These are phyloP conservation scores for Speoplatyrhinus poulsoni DNA, from an alignment of 2,113 vertebrate genomes.

Conservation along the genomic window DNA sequence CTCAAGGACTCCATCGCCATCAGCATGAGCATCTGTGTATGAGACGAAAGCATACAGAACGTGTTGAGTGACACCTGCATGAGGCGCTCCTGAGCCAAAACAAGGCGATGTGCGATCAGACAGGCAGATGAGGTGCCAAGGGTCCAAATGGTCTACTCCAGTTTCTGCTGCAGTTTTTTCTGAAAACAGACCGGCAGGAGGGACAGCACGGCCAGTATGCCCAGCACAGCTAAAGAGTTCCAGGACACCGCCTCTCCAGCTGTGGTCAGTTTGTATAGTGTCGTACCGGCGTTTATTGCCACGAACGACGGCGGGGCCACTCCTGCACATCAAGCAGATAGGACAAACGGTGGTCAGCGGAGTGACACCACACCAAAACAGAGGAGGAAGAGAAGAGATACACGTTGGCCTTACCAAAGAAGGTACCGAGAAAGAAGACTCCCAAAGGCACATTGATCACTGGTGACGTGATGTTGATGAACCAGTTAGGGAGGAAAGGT, in stretches of 20 bases:
- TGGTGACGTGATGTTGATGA: constrained; percentile 99
- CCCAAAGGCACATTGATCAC: constrained; percentile 96
- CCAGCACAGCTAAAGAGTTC: constrained; percentile 93
- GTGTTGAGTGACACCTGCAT: constrained; percentile 36
- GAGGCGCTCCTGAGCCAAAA: constrained; percentile 80
- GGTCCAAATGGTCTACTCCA: constrained; percentile 78
- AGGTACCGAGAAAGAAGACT: constrained; percentile 97
- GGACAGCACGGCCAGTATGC: constrained; percentile 89
- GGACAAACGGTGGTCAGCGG: constrained; percentile 19
- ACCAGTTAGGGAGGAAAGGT: constrained; percentile 98
- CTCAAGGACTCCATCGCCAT: constrained; percentile 18
- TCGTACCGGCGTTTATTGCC: constrained; percentile 97
- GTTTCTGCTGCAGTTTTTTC: constrained; percentile 93
- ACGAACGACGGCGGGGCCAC: constrained; percentile 97
- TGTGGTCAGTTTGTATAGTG: constrained; percentile 95
- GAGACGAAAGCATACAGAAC: constrained; percentile 19
- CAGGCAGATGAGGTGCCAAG: constrained; percentile 40
- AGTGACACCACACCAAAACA: background rate
- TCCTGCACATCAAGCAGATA: constrained; percentile 70
- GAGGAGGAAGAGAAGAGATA: background rate
- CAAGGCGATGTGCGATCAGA: constrained; percentile 37
- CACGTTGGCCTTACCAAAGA: constrained; percentile 85
- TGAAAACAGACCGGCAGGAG: constrained; percentile 94
- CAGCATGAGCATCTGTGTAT: constrained; percentile 14
- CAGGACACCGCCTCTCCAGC: constrained; percentile 98